Conservation (phyloP, 2,113 vertebrate species). For the Microcebus tavaratra region DNA sequence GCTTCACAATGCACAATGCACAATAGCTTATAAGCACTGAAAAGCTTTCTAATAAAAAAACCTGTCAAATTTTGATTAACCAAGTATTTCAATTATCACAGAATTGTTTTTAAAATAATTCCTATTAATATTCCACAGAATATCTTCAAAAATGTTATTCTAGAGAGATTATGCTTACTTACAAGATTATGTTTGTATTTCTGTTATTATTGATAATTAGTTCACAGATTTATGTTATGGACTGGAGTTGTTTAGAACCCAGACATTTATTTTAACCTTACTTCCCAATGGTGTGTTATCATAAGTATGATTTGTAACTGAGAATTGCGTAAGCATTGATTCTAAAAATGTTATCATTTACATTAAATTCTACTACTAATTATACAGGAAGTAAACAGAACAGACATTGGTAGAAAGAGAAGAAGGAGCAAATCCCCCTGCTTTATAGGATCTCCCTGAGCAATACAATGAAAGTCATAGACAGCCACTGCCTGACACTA, state of each 20-base stretch:
- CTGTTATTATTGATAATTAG: not conserved
- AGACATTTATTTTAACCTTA: not conserved
- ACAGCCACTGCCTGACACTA: conserved; percentile 34
- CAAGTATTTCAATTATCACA: not conserved
- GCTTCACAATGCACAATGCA: not conserved
- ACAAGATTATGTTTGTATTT: not conserved
- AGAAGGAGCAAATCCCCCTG: conserved; percentile 31
- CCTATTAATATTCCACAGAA: not conserved
- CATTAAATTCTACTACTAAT: conserved; percentile 70
- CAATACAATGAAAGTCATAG: conserved; percentile 12
- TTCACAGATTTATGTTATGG: not conserved
- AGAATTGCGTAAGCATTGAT: conserved; percentile 69
- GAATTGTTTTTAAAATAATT: not conserved
- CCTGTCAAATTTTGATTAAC: not conserved
- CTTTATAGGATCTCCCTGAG: conserved; percentile 62
- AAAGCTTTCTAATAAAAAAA: not conserved
- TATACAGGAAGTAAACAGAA: not conserved
- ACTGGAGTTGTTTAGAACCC: not conserved
- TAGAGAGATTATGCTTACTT: not conserved
- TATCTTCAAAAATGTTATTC: not conserved
- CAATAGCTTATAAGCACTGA: not conserved
- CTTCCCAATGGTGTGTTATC: not conserved
- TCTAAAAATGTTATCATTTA: conserved; percentile 42
- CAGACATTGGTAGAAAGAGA: not conserved
- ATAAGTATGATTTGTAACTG: conserved; percentile 63